phyloP scores from a whole-genome alignment of 1,140 invertebrate genomes.

The Drosophila setifemur region DNA sequence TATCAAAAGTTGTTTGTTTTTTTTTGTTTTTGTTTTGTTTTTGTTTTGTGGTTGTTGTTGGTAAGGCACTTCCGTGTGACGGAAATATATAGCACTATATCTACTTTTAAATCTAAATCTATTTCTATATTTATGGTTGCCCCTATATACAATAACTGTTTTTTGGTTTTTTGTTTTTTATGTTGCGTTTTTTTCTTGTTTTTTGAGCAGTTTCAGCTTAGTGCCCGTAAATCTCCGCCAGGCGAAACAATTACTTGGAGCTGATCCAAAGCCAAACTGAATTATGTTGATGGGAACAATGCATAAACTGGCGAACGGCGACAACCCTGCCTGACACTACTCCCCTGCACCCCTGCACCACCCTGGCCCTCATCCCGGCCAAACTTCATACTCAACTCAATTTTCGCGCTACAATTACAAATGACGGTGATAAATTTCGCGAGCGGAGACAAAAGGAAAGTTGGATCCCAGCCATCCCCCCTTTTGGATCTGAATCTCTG shows the following conservation, averaged over 20 bases:
- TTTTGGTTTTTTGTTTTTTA: background rate
- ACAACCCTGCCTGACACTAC: constrained; percentile 4
- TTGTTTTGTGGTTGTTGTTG: constrained; percentile 34
- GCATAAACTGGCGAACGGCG: constrained; percentile 16
- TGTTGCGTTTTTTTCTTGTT: constrained; percentile 2
- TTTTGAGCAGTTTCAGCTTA: constrained; percentile 43
- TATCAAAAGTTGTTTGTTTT: too few species aligned
- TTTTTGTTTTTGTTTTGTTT: background rate
- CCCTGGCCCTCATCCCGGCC: background rate
- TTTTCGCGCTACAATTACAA: constrained; percentile 80
- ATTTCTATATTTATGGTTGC: constrained; percentile 30
- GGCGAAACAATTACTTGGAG: constrained; percentile 70
- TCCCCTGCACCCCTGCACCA: background rate
- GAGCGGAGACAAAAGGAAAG: constrained; percentile 66
- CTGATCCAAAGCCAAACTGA: constrained; percentile 68
- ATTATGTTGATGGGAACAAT: constrained; percentile 79
- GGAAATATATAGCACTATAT: constrained; percentile 77
- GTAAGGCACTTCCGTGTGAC: constrained; percentile 82
- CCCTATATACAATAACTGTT: constrained; percentile 36
- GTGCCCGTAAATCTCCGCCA: constrained; percentile 69
- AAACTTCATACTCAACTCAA: constrained; percentile 80
- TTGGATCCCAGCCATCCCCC: constrained; percentile 41
- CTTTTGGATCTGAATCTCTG: constrained; percentile 7
- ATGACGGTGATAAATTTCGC: constrained; percentile 77
- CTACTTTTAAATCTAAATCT: constrained; percentile 54